These are phyloP conservation scores for Hermaeophaga mercurialis DNA, from an alignment of 2,888 invertebrate genomes.

Conservation along the genomic window DNA sequence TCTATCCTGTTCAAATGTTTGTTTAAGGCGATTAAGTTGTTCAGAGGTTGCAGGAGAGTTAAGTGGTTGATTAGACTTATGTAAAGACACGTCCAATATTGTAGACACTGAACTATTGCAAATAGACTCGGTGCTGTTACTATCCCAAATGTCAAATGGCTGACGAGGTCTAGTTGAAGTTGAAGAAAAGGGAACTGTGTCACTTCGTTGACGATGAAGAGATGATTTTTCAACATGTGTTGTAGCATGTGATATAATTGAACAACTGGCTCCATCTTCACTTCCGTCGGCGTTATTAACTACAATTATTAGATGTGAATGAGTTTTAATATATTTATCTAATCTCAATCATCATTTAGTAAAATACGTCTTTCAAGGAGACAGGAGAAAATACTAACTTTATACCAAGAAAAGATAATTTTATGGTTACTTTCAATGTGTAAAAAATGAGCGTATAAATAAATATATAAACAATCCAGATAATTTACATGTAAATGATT, in stretches of 20 bases:
- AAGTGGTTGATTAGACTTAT: conserved; percentile 29
- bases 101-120: conserved; percentile 61
- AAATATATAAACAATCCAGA: too few relatives aligned
- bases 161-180: conserved; percentile 27
- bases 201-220: conserved; percentile 32
- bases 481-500: too few relatives aligned
- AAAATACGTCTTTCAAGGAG: too few relatives aligned
- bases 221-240: conserved; percentile 47
- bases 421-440: too few relatives aligned
- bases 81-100: conserved; percentile 48
- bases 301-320: background rate
- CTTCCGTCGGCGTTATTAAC: background rate
- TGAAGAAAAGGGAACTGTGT: too few relatives aligned
- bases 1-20: conserved; percentile 18
- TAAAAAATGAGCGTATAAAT: too few relatives aligned
- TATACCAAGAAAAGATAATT: too few relatives aligned
- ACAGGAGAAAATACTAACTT: too few relatives aligned
- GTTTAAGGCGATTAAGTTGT: conserved; percentile 18
- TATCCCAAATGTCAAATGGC: conserved; percentile 49
- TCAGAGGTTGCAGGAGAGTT: conserved; percentile 21
- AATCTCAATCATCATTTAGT: too few relatives aligned
- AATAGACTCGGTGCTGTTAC: conserved; percentile 56
- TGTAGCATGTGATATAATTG: background rate
- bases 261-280: conserved; percentile 4
- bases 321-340: too few relatives aligned